These are phyloP conservation scores for Ianthella basta DNA, from an alignment of 37 sponge, comb jelly and placozoan species.

Conservation along the genomic window DNA sequence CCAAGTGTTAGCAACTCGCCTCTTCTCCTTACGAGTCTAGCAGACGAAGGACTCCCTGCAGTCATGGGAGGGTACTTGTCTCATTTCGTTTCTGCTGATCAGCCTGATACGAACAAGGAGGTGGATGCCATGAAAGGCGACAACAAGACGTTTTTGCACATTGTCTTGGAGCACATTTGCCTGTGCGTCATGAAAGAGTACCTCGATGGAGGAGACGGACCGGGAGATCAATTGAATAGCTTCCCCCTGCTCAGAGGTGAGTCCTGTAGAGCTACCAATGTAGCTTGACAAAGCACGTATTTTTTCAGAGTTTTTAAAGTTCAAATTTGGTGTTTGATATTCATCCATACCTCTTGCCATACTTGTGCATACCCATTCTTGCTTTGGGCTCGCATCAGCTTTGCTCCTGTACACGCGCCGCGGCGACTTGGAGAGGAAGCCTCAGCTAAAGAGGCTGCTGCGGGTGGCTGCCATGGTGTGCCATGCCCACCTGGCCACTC, in stretches of 20 bases:
- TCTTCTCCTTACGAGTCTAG: no score
- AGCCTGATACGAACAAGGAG: no score
- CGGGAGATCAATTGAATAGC: neutral
- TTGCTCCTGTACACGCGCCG: no score
- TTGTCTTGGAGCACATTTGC: conserved; percentile 4
- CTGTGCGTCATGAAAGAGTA: conserved; percentile 16
- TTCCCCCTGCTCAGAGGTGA: conserved; percentile 6
- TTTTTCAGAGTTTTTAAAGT: neutral
- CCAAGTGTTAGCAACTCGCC: no score
- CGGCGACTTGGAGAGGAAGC: no score
- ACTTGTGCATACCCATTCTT: no score
- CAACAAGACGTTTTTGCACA: neutral
- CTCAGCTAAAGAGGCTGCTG: no score
- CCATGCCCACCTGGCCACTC: no score
- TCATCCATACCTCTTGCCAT: neutral
- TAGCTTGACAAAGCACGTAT: no score
- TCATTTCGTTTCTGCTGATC: neutral
- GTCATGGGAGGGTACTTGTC: neutral
- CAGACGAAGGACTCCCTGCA: no score
- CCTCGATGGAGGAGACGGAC: neutral
- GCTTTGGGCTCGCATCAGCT: no score
- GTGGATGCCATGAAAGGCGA: neutral
- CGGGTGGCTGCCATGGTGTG: no score
- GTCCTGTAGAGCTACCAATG: neutral
- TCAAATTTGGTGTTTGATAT: neutral